phyloP scores from a whole-genome alignment of 2,888 invertebrate genomes.

The Venusia cambrica region DNA sequence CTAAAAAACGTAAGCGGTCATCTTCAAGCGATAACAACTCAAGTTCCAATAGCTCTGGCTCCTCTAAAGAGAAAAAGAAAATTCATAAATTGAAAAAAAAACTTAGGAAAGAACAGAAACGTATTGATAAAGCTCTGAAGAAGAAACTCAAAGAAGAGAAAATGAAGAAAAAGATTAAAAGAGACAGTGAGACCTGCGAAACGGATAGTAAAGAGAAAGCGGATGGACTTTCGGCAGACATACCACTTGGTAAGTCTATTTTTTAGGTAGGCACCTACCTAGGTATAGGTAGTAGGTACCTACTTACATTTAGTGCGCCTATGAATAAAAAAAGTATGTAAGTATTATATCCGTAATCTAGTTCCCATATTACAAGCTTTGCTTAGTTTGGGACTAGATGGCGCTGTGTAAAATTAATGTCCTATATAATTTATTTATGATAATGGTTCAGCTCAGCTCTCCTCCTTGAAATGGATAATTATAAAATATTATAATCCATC shows the following conservation, averaged over 20 bases:
- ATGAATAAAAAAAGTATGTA: too few relatives aligned
- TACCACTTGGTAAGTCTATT: conserved; percentile 59
- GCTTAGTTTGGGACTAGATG: too few relatives aligned
- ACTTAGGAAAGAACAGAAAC: conserved; percentile 76
- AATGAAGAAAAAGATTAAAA: conserved; percentile 59
- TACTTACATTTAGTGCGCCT: too few relatives aligned
- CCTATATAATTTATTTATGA: too few relatives aligned
- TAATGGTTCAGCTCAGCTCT: too few relatives aligned
- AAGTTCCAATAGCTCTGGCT: conserved; percentile 67
- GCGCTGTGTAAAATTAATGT: too few relatives aligned
- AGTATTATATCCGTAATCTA: too few relatives aligned
- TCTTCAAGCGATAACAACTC: conserved; percentile 51
- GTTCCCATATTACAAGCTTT: too few relatives aligned
- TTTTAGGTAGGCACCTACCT: too few relatives aligned
- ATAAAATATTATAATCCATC: too few relatives aligned
- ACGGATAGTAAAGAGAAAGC: conserved; percentile 35
- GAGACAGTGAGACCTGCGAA: conserved; percentile 42
- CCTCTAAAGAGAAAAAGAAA: conserved; percentile 71
- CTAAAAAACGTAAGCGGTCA: conserved; percentile 59
- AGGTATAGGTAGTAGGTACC: too few relatives aligned
- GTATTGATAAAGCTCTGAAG: conserved; percentile 74
- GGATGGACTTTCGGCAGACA: conserved; percentile 55
- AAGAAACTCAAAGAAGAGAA: conserved; percentile 75
- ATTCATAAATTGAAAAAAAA: conserved; percentile 80
- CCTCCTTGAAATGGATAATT: too few relatives aligned